These are phyloP conservation scores for Vidua chalybeata DNA, from an alignment of 2,113 vertebrate genomes.

Conservation along the genomic window DNA sequence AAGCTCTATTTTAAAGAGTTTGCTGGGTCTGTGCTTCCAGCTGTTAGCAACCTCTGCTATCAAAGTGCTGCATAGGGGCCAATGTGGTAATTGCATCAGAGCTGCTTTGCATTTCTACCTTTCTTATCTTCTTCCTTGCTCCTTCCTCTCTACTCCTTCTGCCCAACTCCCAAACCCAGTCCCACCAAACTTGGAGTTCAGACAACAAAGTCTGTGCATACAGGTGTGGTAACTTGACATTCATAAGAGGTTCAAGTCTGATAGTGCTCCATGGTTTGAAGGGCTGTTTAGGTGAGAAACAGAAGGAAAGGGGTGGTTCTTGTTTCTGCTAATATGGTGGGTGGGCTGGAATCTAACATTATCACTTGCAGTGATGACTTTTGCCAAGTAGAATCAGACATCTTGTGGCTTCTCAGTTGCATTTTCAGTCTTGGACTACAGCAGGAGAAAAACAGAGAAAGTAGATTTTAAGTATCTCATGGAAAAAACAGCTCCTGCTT, in stretches of 20 bases:
- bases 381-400: not conserved
- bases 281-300: not conserved
- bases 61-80: not conserved
- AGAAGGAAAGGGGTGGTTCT: not conserved
- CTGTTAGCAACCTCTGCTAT: not conserved
- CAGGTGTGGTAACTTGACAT: not conserved
- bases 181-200: not conserved
- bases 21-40: not conserved
- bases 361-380: not conserved
- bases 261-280: not conserved
- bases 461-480: not conserved
- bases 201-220: not conserved
- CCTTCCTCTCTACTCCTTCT: not conserved
- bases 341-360: not conserved
- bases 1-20: not conserved
- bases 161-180: not conserved
- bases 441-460: not conserved
- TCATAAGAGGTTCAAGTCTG: accelerated
- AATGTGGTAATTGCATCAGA: not conserved
- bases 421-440: not conserved
- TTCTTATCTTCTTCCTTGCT: not conserved
- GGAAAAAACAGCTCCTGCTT: not conserved
- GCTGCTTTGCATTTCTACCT: not conserved
- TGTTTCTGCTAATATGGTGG: not conserved
- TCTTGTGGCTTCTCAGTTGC: not conserved